phyloP scores from a whole-genome alignment of 2,888 invertebrate genomes.

The Phortica okadai region DNA sequence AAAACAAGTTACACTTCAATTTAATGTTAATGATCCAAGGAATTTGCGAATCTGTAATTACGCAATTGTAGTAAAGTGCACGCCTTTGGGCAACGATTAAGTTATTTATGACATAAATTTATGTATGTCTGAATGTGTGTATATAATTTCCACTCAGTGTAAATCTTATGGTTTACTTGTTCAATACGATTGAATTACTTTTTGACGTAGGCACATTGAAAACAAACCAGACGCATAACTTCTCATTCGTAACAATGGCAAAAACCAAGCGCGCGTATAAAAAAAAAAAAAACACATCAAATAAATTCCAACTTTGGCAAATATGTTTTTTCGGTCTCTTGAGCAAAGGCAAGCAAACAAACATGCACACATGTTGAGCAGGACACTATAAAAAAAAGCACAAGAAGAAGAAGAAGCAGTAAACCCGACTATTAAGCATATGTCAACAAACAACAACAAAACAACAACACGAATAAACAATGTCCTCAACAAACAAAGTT shows the following conservation, averaged over 20 bases:
- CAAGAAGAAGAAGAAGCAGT: neutral
- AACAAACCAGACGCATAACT: neutral
- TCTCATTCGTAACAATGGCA: neutral
- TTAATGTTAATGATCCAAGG: too few species aligned
- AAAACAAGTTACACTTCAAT: too few species aligned
- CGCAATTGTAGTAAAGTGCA: too few species aligned
- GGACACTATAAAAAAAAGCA: neutral
- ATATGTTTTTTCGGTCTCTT: neutral
- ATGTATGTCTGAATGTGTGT: too few species aligned
- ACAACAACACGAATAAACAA: neutral
- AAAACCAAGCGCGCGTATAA: neutral
- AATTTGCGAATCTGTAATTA: too few species aligned
- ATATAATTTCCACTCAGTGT: too few species aligned
- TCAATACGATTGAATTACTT: too few species aligned
- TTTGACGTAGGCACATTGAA: neutral
- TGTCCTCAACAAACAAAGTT: neutral
- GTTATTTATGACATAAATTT: too few species aligned
- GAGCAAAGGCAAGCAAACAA: neutral
- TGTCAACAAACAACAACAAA: neutral
- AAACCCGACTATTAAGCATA: too few species aligned
- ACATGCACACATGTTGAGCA: neutral
- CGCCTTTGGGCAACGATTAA: too few species aligned
- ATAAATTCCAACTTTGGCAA: neutral
- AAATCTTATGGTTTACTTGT: too few species aligned
- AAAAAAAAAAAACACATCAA: neutral